These are phyloP conservation scores for Oreohelix idahoensis DNA, from an alignment of 1,140 invertebrate species.

Conservation along the genomic window DNA sequence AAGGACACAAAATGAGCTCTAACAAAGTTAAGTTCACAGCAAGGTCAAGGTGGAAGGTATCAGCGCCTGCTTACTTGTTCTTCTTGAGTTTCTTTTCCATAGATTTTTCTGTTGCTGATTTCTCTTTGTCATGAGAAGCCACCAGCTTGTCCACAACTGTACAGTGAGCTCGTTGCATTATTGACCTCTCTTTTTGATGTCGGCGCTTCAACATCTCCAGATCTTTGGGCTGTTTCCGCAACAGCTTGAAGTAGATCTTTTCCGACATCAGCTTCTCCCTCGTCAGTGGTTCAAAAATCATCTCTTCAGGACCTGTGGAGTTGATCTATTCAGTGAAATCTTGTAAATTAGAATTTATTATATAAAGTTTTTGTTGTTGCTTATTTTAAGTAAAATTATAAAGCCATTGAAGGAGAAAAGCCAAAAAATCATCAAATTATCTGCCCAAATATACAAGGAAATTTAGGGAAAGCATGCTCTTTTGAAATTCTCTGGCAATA, in stretches of 20 bases:
- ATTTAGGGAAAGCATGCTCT: too few relatives aligned
- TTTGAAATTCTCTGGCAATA: too few relatives aligned
- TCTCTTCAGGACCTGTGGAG: slow-evolving; percentile 49
- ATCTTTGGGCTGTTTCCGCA: slow-evolving; percentile 97
- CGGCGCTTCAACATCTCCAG: slow-evolving; percentile 91
- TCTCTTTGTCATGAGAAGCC: slow-evolving; percentile 69
- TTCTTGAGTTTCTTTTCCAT: slow-evolving; percentile 69
- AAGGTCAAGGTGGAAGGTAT: too few relatives aligned
- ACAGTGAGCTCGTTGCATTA: slow-evolving; percentile 95
- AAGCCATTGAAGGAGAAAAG: too few relatives aligned
- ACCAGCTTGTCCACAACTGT: slow-evolving; percentile 95
- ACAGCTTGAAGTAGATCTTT: slow-evolving; percentile 94
- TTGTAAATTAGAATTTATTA: background rate
- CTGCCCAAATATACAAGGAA: too few relatives aligned
- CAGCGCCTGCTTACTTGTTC: slow-evolving; percentile 61
- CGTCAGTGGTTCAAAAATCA: slow-evolving; percentile 84
- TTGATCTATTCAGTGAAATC: background rate
- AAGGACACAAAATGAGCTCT: too few relatives aligned
- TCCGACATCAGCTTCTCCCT: slow-evolving; percentile 90
- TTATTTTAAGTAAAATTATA: too few relatives aligned
- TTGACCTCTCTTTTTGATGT: slow-evolving; percentile 92
- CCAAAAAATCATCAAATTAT: too few relatives aligned
- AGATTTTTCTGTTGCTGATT: slow-evolving; percentile 63
- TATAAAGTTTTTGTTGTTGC: too few relatives aligned
- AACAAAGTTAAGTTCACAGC: too few relatives aligned